Evolutionary conservation across 2,888 invertebrate genomes (phyloP).

Genomic region (Euplexia lucipara): DNA sequence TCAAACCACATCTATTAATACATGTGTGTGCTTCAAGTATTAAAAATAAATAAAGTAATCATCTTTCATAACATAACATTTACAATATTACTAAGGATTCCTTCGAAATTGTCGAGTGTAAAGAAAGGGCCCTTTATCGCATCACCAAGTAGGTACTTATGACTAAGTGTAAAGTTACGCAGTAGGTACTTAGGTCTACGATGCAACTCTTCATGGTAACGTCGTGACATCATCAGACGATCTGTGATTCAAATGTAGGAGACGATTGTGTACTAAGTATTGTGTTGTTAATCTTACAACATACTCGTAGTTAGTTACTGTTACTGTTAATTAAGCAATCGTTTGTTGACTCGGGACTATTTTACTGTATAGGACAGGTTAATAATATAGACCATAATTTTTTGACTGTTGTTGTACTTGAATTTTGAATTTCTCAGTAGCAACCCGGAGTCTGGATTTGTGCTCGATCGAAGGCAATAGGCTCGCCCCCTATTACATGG

Average conservation of each 20-base stretch:
- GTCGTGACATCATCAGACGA: conserved; percentile 45
- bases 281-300: conserved; percentile 18
- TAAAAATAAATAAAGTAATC: too few relatives aligned
- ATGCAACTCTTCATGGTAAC: conserved; percentile 15
- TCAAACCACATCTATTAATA: too few relatives aligned
- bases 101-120: neutral
- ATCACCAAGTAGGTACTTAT: conserved; percentile 31
- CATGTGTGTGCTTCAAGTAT: too few relatives aligned
- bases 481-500: too few relatives aligned
- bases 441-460: too few relatives aligned
- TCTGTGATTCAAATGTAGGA: conserved; percentile 44
- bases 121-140: conserved; percentile 12
- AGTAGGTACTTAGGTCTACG: neutral
- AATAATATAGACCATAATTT: too few relatives aligned
- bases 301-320: conserved; percentile 1
- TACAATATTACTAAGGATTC: neutral
- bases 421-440: too few relatives aligned
- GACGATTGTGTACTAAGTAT: conserved; percentile 18
- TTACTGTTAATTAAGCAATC: conserved; percentile 4
- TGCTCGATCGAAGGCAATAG: too few relatives aligned
- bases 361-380: neutral
- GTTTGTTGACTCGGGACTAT: neutral
- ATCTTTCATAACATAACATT: too few relatives aligned
- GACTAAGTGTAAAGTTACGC: conserved; percentile 42
- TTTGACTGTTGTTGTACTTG: too few relatives aligned